Evolutionary conservation across 37 sponge, comb jelly and placozoan species (phyloP).

Genomic region (Mnemiopsis leidyi): DNA sequence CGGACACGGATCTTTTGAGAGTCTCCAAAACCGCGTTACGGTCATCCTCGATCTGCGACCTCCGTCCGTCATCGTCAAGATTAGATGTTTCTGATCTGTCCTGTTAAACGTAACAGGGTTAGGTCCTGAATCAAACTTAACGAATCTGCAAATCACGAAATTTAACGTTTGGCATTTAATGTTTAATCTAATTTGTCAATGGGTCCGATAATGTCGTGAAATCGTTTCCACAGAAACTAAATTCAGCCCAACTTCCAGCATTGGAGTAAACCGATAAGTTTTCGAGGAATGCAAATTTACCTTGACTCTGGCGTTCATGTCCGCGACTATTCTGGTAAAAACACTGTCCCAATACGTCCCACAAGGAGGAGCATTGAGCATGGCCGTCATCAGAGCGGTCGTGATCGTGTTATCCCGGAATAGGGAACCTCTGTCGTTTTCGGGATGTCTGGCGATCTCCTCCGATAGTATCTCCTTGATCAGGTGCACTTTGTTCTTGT

Average conservation of each 20-base stretch:
- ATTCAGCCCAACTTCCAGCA: not conserved
- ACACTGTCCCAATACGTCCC: not conserved
- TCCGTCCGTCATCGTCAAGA: slow-evolving; percentile 8
- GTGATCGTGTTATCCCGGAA: slow-evolving; percentile 59
- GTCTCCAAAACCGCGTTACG: not conserved
- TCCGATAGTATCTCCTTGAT: slow-evolving; percentile 45
- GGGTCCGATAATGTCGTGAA: not conserved
- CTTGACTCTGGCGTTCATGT: not conserved
- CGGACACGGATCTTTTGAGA: slow-evolving; percentile 8
- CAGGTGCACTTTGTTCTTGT: slow-evolving; percentile 43
- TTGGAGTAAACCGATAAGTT: too few species aligned
- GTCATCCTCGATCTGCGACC: not conserved
- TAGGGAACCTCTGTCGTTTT: slow-evolving; percentile 1
- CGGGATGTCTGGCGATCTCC: slow-evolving; percentile 15
- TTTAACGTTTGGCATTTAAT: not conserved
- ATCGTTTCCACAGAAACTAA: not conserved
- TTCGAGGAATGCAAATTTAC: not conserved
- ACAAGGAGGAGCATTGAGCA: slow-evolving; percentile 23
- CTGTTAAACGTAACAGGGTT: slow-evolving; percentile 1
- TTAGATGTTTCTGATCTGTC: not conserved
- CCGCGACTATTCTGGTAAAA: not conserved
- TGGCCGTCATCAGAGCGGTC: slow-evolving; percentile 18
- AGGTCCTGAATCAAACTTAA: not conserved
- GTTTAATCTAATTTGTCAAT: not conserved
- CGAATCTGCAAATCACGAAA: not conserved